Percentiles rank a stretch among this genome's conserved stretches.
Evolutionary conservation across 2,113 vertebrate genomes (phyloP).

Genomic region (Varanus komodoensis): DNA sequence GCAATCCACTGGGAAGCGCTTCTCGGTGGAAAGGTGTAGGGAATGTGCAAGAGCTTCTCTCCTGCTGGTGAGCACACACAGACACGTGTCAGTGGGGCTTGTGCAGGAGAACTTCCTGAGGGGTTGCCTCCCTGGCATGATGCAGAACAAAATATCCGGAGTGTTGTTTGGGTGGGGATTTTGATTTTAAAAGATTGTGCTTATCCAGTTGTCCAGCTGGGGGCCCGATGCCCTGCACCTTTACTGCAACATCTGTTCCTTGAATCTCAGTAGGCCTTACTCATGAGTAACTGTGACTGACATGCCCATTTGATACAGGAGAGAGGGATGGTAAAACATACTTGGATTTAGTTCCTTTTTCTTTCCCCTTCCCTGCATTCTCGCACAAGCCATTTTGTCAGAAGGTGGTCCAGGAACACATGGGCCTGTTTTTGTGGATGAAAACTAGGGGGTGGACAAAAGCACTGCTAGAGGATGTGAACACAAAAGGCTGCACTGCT

Average conservation of each 20-base stretch:
- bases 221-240: not conserved
- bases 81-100: not conserved
- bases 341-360: constrained; percentile 36
- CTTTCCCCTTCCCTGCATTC: not conserved
- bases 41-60: not conserved
- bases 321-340: not conserved
- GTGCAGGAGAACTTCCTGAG: not conserved
- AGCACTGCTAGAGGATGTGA: constrained; percentile 46
- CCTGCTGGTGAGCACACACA: not conserved
- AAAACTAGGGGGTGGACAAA: constrained; percentile 59
- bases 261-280: no score
- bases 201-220: constrained; percentile 48
- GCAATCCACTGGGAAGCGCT: not conserved
- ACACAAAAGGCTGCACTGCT: constrained; percentile 51
- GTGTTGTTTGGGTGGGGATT: not conserved
- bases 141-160: not conserved
- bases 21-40: not conserved
- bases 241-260: not conserved
- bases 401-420: not conserved
- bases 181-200: constrained; percentile 51
- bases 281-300: not conserved
- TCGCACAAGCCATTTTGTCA: constrained; percentile 35
- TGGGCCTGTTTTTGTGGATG: constrained; percentile 46
- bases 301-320: not conserved
- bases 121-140: not conserved